phyloP scores from a whole-genome alignment of 2,113 vertebrate species.

The Alethe diademata region DNA sequence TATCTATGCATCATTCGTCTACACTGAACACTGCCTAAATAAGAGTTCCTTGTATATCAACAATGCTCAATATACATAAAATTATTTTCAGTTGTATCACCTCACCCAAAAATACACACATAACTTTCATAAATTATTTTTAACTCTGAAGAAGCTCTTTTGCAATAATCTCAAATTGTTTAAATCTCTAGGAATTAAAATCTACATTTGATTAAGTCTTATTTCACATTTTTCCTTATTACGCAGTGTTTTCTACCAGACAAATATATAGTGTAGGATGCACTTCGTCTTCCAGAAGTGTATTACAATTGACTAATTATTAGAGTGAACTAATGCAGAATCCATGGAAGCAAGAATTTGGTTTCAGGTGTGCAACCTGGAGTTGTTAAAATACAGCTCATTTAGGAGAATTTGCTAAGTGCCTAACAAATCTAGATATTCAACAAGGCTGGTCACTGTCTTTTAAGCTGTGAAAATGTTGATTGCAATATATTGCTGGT shows the following conservation, averaged over 20 bases:
- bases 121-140: background rate
- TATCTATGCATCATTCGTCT: background rate
- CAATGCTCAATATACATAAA: background rate
- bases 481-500: background rate
- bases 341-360: background rate
- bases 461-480: background rate
- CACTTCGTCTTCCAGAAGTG: background rate
- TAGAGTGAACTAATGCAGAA: background rate
- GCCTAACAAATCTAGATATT: background rate
- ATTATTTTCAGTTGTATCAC: background rate
- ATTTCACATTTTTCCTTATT: background rate
- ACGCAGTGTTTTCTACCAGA: background rate
- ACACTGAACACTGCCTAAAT: background rate
- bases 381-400: background rate
- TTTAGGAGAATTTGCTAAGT: background rate
- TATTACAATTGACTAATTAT: background rate
- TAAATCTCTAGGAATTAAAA: background rate
- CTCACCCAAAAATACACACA: background rate
- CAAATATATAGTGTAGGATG: background rate
- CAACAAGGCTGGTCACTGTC: background rate
- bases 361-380: background rate
- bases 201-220: background rate
- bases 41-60: background rate
- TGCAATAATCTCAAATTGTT: background rate
- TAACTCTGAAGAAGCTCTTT: background rate